These are phyloP conservation scores for Cylloceria caligata DNA, from an alignment of 2,888 invertebrate species.

Conservation along the genomic window DNA sequence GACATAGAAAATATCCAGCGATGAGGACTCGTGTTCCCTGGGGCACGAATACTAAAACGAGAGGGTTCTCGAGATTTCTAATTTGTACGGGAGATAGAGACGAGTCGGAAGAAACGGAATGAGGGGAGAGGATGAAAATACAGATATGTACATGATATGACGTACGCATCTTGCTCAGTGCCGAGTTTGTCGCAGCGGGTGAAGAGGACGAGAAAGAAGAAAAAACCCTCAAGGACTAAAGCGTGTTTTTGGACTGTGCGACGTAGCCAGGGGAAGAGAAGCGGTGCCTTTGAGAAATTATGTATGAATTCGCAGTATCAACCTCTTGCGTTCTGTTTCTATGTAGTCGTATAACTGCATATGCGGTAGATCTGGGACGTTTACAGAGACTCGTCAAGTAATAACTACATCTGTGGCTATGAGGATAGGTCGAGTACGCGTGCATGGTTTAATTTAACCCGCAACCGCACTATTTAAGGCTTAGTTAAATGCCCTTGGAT, in stretches of 20 bases:
- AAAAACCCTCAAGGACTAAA: constrained; percentile 46
- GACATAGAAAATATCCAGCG: constrained; percentile 39
- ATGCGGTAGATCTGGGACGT: constrained; percentile 8
- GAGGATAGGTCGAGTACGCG: constrained; percentile 37
- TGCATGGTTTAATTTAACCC: constrained; percentile 34
- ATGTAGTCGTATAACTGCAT: constrained; percentile 36
- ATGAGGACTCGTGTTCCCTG: constrained; percentile 21
- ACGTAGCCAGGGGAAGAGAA: constrained; percentile 52
- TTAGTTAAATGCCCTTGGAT: neutral
- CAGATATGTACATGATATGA: neutral
- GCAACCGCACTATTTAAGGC: constrained; percentile 6
- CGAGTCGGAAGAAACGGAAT: neutral
- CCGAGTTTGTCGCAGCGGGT: constrained; percentile 25
- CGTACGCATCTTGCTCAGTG: constrained; percentile 51
- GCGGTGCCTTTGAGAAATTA: constrained; percentile 58
- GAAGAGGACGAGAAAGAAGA: constrained; percentile 12
- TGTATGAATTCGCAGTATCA: constrained; percentile 62
- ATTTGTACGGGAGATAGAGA: constrained; percentile 55
- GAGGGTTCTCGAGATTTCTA: constrained; percentile 56
- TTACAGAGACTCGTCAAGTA: constrained; percentile 1
- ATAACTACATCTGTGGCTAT: neutral
- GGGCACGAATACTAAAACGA: constrained; percentile 45
- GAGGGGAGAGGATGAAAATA: constrained; percentile 2
- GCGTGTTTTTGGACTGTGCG: constrained; percentile 53
- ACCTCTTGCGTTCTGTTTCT: constrained; percentile 35